A percentile compares a stretch with the other conserved stretches of the same genome.
These are phyloP conservation scores for Gouania willdenowi DNA, from an alignment of 2,797 vertebrate species.

Conservation along the genomic window DNA sequence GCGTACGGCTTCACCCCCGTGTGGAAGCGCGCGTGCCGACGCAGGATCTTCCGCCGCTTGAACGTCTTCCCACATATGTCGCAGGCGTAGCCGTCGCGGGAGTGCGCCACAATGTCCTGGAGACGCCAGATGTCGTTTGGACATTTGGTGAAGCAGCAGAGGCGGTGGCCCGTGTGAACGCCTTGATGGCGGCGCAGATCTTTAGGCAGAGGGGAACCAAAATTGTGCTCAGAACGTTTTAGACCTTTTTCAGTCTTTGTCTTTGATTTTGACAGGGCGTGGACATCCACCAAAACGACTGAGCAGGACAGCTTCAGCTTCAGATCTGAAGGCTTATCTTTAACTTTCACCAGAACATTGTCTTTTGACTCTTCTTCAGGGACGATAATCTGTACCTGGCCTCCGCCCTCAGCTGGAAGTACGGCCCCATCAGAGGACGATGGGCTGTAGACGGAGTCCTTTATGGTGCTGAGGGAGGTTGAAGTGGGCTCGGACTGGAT, in stretches of 20 bases:
- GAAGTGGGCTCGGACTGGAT: constrained; percentile 43
- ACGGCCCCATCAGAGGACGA: constrained; percentile 30
- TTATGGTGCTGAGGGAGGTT: constrained; percentile 39
- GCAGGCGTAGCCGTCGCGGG: constrained; percentile 57
- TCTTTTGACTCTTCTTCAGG: constrained; percentile 11
- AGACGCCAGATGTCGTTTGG: constrained; percentile 56
- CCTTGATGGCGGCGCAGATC: constrained; percentile 61
- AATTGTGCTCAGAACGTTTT: no score
- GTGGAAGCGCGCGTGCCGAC: constrained; percentile 75
- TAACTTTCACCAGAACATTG: constrained; percentile 52
- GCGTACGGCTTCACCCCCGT: constrained; percentile 71
- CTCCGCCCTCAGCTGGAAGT: constrained; percentile 34
- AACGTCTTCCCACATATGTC: constrained; percentile 66
- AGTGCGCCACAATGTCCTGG: constrained; percentile 26
- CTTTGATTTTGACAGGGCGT: constrained; percentile 2
- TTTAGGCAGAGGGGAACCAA: constrained; percentile 35
- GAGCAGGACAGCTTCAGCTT: constrained; percentile 56
- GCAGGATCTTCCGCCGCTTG: constrained; percentile 67
- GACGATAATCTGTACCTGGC: constrained; percentile 29
- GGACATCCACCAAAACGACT: constrained; percentile 68
- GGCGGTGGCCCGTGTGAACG: constrained; percentile 60
- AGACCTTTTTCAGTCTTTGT: no score
- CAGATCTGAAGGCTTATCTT: constrained; percentile 39
- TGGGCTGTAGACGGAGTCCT: constrained; percentile 45
- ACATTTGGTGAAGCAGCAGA: constrained; percentile 60